A percentile compares a stretch with the other conserved stretches of the same genome.
These are phyloP conservation scores for Halocaridina rubra DNA, from an alignment of 2,888 invertebrate genomes.

Conservation along the genomic window DNA sequence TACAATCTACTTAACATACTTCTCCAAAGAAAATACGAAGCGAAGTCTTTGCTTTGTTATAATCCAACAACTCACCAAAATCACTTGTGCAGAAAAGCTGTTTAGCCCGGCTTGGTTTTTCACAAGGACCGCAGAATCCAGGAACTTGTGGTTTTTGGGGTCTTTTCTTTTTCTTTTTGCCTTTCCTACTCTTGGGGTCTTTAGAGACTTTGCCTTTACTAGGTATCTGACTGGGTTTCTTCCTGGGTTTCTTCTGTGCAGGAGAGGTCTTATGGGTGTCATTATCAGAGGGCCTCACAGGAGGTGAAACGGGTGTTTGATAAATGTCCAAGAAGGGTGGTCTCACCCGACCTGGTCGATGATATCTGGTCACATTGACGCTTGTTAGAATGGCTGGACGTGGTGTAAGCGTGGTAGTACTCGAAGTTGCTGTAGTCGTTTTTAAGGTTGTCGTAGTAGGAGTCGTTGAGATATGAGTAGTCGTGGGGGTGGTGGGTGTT, in stretches of 20 bases:
- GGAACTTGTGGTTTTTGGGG: not conserved
- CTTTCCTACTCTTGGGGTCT: not conserved
- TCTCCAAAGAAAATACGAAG: not conserved
- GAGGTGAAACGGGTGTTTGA: not conserved
- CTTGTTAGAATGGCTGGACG: conserved; percentile 47
- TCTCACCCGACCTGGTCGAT: not conserved
- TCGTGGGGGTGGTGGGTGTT: conserved; percentile 23
- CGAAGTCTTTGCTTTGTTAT: no score
- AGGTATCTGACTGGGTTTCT: not conserved
- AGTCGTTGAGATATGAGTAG: not conserved
- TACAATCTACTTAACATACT: not conserved
- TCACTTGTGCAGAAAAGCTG: conserved; percentile 66
- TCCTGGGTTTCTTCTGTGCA: not conserved
- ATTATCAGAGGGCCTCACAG: not conserved
- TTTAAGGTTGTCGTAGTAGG: conserved; percentile 34
- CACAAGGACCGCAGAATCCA: conserved; percentile 18
- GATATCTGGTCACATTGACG: not conserved
- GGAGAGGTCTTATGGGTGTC: not conserved
- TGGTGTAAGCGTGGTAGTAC: not conserved
- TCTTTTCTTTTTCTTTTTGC: not conserved
- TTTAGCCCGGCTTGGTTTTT: conserved; percentile 43
- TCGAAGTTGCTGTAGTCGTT: not conserved
- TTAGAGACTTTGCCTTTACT: not conserved
- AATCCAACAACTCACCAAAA: conserved; percentile 65
- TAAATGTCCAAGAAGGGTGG: not conserved